Percentiles rank a stretch among this genome's conserved stretches.
These are phyloP conservation scores for Harpalus rubripes DNA, from an alignment of 2,888 invertebrate genomes.

Conservation along the genomic window DNA sequence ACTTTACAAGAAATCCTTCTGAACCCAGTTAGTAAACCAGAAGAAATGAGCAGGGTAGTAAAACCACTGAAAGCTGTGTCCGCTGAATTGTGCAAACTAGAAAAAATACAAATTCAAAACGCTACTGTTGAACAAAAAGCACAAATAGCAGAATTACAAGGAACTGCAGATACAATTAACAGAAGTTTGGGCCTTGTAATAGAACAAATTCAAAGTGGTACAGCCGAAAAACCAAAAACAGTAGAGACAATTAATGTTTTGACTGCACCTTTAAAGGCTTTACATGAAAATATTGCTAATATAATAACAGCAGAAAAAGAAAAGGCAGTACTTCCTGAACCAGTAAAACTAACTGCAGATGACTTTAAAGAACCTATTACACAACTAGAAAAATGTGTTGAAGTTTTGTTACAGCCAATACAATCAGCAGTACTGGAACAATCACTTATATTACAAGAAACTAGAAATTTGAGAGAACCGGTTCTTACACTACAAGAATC, in stretches of 20 bases:
- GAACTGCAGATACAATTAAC: not conserved
- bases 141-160: conserved; percentile 48
- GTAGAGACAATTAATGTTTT: not conserved
- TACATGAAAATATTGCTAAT: conserved; percentile 19
- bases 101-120: not conserved
- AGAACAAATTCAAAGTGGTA: not conserved
- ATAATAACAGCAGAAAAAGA: conserved; percentile 23
- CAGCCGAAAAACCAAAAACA: conserved; percentile 20
- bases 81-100: conserved; percentile 57
- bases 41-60: conserved; percentile 3
- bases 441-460: conserved; percentile 43
- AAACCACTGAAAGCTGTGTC: conserved; percentile 67
- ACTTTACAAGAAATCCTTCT: conserved; percentile 31
- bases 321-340: conserved; percentile 9
- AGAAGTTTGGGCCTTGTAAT: not conserved
- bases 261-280: not conserved
- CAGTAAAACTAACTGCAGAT: not conserved
- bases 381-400: conserved; percentile 58
- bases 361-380: conserved; percentile 62
- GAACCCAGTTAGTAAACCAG: not conserved
- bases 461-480: conserved; percentile 54
- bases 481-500: conserved; percentile 58
- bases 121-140: not conserved
- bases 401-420: not conserved
- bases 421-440: not conserved